A percentile compares a stretch with the other conserved stretches of the same genome.
phyloP scores from a whole-genome alignment of 23 tunicate species.

The Trididemnum miniatum region DNA sequence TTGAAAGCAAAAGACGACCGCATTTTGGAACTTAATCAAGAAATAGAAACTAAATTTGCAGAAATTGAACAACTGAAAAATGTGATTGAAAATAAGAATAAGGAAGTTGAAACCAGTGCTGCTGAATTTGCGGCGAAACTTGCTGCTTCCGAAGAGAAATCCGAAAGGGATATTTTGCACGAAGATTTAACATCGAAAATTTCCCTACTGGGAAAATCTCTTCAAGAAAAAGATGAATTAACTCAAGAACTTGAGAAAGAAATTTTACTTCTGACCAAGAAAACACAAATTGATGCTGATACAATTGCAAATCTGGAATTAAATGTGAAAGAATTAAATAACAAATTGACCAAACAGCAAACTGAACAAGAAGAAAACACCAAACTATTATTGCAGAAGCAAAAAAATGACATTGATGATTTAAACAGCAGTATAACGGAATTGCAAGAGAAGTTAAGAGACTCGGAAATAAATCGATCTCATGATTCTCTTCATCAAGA shows the following conservation, averaged over 20 bases:
- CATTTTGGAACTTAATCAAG: background rate
- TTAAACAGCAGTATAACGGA: constrained; percentile 3
- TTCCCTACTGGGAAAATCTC: background rate
- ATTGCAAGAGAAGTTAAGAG: background rate
- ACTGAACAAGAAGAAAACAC: background rate
- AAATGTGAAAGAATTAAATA: too few species aligned
- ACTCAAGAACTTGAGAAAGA: background rate
- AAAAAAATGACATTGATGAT: background rate
- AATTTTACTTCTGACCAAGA: background rate
- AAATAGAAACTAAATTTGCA: background rate
- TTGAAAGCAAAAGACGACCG: background rate
- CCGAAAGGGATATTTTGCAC: background rate
- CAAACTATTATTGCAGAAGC: background rate
- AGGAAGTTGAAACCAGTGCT: background rate
- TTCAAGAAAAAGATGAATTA: background rate
- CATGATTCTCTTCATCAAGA: constrained; percentile 20
- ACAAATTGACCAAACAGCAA: too few species aligned
- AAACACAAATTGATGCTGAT: background rate
- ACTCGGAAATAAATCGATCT: background rate
- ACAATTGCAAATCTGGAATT: background rate
- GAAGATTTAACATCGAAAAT: background rate
- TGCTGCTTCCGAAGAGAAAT: background rate
- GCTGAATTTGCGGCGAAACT: too few species aligned
- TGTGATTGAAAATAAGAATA: background rate
- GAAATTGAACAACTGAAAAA: background rate